Conservation (phyloP, 92 coral and sea anemone species). For the Blastomussa wellsi region DNA sequence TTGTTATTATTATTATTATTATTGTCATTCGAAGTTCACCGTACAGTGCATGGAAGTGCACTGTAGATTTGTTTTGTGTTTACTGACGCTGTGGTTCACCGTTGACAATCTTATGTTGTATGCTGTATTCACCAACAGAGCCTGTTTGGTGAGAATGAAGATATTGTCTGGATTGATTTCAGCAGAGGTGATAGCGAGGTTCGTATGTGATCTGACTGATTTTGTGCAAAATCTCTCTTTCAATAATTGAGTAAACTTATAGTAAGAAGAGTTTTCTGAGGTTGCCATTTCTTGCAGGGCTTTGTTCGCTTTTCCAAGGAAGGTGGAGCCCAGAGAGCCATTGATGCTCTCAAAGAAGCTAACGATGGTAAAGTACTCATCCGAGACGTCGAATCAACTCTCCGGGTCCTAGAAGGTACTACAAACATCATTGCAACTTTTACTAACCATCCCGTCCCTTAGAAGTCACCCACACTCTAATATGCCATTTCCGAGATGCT, state of each 20-base stretch:
- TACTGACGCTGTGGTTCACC: too few species aligned
- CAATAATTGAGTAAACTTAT: too few species aligned
- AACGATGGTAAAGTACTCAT: constrained; percentile 78
- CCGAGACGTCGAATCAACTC: constrained; percentile 70
- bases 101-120: not conserved
- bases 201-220: not conserved
- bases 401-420: constrained; percentile 86
- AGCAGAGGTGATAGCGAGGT: constrained; percentile 80
- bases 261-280: not conserved
- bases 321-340: constrained; percentile 85
- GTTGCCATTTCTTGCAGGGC: constrained; percentile 57
- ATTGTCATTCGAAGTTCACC: too few species aligned
- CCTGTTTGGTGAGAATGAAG: constrained; percentile 76
- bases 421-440: not conserved
- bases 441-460: not conserved
- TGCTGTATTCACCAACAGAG: constrained; percentile 41
- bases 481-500: too few species aligned
- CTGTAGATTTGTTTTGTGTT: not conserved
- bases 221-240: too few species aligned
- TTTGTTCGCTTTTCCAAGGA: constrained; percentile 71
- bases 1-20: too few species aligned
- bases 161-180: constrained; percentile 88
- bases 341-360: constrained; percentile 79
- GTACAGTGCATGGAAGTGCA: too few species aligned
- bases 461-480: too few species aligned